Evolutionary conservation across 2,113 vertebrate genomes (phyloP).

Genomic region (Trichomycterus rosablanca): DNA sequence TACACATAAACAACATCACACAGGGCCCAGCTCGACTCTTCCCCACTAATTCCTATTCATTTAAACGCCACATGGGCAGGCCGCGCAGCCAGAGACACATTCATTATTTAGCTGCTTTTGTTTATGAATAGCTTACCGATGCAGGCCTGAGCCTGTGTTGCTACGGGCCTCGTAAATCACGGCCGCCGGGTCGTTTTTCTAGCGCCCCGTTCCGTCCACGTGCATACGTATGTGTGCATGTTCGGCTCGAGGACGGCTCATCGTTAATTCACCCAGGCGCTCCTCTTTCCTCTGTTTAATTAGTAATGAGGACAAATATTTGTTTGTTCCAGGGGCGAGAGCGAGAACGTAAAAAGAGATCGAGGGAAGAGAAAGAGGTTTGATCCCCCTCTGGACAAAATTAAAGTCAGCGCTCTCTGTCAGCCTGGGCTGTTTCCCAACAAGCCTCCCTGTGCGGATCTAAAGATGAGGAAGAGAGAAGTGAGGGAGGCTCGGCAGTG

Average conservation of each 20-base stretch:
- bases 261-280: conserved; percentile 70
- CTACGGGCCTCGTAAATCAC: conserved; percentile 87
- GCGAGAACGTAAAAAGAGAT: conserved; percentile 14
- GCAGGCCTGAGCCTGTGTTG: conserved; percentile 69
- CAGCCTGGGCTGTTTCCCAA: conserved; percentile 50
- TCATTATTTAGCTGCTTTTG: conserved; percentile 95
- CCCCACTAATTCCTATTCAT: conserved; percentile 93
- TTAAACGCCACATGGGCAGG: conserved; percentile 80
- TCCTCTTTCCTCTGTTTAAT: conserved; percentile 75
- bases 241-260: conserved; percentile 54
- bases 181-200: conserved; percentile 38
- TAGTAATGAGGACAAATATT: conserved; percentile 98
- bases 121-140: conserved; percentile 99
- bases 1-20: conserved; percentile 51
- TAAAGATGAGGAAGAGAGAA: conserved; percentile 20
- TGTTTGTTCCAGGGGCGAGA: conserved; percentile 60
- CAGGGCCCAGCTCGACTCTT: conserved; percentile 62
- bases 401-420: conserved; percentile 58
- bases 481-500: conserved; percentile 30
- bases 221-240: conserved; percentile 30
- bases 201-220: conserved; percentile 18
- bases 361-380: conserved; percentile 34
- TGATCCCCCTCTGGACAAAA: conserved; percentile 58
- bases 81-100: conserved; percentile 78
- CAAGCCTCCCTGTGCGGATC: conserved; percentile 36